Evolutionary conservation across 2,888 invertebrate genomes (phyloP), one percentile per base, ranked within the genome.

Genomic region (Cryptus armator): DNA sequence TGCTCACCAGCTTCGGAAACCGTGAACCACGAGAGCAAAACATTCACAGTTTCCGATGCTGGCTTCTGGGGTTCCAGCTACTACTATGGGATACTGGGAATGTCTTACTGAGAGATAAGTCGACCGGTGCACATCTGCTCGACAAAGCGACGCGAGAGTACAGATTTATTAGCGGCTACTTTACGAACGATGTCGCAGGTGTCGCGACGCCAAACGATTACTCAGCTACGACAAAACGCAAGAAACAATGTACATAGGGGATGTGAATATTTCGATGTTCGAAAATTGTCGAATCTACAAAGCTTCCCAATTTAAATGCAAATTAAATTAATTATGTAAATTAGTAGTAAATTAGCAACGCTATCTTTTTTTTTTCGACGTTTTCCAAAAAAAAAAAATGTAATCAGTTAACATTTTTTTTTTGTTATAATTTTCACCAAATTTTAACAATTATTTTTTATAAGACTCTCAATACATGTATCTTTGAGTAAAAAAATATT

Each of bases 101-200:
- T 79, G 70, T 76, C 75, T 76, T 66, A 71, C 76, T 43, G n/a
- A 19, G 53, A 75, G 48, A 85, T 81, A 82, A 85, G 82, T 79
- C 79, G 82, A 66, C 68, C 68, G 56, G 79, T 78, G 80, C 80
- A 66, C 86, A 87, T 86, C 86, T 86, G 86, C 83, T 86, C 62
- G 77, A 78, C 82, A 84, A 77, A 67, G 53, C 72, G 44, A 51
- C 43, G 53, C 72, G 77, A 67, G 82, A 86, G 81, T 83, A 78
- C 81, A 72, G 86, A 88, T 88, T 88, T 87, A 87, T 87, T 84
- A 84, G 81, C 64, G 82, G 84, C 72, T 84, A 88, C 82, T 84
- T 37, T 83, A 62, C 71, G 82, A 56, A 71, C 48, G 78, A 83
- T 74, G 43, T 71, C 76, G 71, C 80, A 83, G 84, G 76, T 85